phyloP scores from a whole-genome alignment of 2,797 vertebrate genomes.

The Tragopan temminckii region DNA sequence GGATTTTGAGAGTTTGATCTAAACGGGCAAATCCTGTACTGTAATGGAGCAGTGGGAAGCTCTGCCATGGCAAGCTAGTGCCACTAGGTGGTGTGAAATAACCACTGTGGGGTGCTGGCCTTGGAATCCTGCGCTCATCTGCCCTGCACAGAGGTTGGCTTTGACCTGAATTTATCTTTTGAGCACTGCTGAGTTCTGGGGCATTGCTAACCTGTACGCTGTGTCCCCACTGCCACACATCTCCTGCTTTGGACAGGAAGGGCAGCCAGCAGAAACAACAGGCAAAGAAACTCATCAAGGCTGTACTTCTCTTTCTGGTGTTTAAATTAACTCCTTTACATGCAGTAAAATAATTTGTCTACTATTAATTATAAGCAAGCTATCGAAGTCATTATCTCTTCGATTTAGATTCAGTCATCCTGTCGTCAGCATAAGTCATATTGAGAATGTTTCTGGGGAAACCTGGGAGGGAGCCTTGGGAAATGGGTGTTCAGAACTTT shows the following conservation, averaged over 20 bases:
- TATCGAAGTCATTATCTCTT: fast-evolving
- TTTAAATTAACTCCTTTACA: background rate
- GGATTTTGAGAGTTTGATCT: background rate
- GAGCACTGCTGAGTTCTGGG: fast-evolving
- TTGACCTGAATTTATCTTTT: background rate
- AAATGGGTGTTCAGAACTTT: fast-evolving
- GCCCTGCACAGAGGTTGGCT: background rate
- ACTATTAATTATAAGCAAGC: fast-evolving
- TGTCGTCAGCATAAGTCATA: fast-evolving
- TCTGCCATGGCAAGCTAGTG: background rate
- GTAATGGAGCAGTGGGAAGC: fast-evolving
- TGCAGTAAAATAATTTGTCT: background rate
- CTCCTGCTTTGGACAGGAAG: background rate
- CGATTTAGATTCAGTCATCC: background rate
- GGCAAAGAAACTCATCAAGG: background rate
- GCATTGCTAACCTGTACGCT: fast-evolving
- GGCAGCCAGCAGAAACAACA: background rate
- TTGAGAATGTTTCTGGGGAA: background rate
- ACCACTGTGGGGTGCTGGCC: background rate
- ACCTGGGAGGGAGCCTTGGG: background rate
- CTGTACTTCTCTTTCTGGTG: background rate
- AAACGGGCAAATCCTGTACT: fast-evolving
- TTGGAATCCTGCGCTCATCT: background rate
- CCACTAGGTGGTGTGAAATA: slow-evolving; percentile 18
- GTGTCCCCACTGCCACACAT: background rate